Evolutionary conservation across 1,140 invertebrate species (phyloP).

Genomic region (Melipona quadrifasciata): DNA sequence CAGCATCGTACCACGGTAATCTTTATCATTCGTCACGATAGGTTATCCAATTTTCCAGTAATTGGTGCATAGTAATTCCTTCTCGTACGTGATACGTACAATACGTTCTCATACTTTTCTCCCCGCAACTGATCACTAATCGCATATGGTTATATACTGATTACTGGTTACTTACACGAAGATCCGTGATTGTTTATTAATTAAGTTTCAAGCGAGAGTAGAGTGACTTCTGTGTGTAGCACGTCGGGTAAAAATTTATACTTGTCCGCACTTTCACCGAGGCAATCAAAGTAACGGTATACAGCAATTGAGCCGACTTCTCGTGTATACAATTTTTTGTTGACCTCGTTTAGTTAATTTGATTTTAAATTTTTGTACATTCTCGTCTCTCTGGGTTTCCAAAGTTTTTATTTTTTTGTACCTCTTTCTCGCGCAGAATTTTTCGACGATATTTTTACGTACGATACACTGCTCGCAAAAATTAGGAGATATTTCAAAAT

Average conservation of each 20-base stretch:
- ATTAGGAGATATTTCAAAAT: too few species aligned
- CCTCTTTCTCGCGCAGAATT: too few species aligned
- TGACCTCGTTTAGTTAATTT: constrained; percentile 11
- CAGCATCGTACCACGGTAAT: not conserved
- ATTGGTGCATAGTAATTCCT: not conserved
- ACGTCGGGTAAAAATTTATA: constrained; percentile 10
- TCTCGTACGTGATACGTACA: not conserved
- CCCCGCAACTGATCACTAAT: not conserved
- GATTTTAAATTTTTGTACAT: not conserved
- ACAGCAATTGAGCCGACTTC: constrained; percentile 29
- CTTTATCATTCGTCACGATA: not conserved
- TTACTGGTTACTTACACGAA: not conserved
- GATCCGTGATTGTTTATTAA: constrained; percentile 10
- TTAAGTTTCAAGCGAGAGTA: constrained; percentile 13
- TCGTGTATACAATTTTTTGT: constrained; percentile 23
- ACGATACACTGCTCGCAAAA: too few species aligned
- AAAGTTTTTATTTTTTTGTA: not conserved
- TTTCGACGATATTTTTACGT: not conserved
- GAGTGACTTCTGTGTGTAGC: not conserved
- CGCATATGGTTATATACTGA: not conserved
- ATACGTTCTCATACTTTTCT: not conserved
- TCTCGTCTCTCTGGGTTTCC: not conserved
- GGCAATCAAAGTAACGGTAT: constrained; percentile 20
- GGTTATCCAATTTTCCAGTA: not conserved
- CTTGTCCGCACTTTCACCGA: constrained; percentile 35